These are phyloP conservation scores for Synchiropus splendidus DNA, from an alignment of 2,113 vertebrate species.

Conservation along the genomic window DNA sequence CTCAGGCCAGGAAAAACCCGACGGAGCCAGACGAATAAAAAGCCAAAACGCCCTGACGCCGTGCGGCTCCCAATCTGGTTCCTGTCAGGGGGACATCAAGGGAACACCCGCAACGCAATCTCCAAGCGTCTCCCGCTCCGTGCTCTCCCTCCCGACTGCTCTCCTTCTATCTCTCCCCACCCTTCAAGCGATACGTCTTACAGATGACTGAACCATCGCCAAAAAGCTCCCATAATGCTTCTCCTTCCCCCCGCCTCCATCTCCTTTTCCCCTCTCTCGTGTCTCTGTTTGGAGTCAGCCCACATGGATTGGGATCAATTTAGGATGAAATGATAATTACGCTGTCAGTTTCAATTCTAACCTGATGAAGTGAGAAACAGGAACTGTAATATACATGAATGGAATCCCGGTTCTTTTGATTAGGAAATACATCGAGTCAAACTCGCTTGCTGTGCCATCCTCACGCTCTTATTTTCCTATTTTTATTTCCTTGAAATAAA, in stretches of 20 bases:
- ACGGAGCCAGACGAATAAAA: slow-evolving; percentile 70
- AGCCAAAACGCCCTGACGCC: slow-evolving; percentile 60
- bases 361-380: slow-evolving; percentile 68
- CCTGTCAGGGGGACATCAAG: slow-evolving; percentile 76
- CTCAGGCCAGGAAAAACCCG: slow-evolving; percentile 71
- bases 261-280: slow-evolving; percentile 32
- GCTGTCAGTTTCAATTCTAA: slow-evolving; percentile 69
- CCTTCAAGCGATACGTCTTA: slow-evolving; percentile 66
- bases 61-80: slow-evolving; percentile 68
- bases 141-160: slow-evolving; percentile 21
- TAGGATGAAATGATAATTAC: slow-evolving; percentile 73
- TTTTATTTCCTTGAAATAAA: too few species aligned
- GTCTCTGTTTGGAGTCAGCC: slow-evolving; percentile 59
- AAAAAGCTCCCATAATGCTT: slow-evolving; percentile 59
- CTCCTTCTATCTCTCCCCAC: slow-evolving; percentile 42
- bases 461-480: slow-evolving; percentile 33
- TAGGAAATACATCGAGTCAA: slow-evolving; percentile 40
- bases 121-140: slow-evolving; percentile 56
- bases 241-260: not conserved
- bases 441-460: slow-evolving; percentile 36
- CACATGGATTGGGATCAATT: slow-evolving; percentile 69
- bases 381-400: slow-evolving; percentile 65
- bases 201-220: slow-evolving; percentile 72
- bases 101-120: slow-evolving; percentile 77
- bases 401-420: slow-evolving; percentile 56